phyloP scores from a whole-genome alignment of 2,888 invertebrate genomes.

The Synergus japonicus region DNA sequence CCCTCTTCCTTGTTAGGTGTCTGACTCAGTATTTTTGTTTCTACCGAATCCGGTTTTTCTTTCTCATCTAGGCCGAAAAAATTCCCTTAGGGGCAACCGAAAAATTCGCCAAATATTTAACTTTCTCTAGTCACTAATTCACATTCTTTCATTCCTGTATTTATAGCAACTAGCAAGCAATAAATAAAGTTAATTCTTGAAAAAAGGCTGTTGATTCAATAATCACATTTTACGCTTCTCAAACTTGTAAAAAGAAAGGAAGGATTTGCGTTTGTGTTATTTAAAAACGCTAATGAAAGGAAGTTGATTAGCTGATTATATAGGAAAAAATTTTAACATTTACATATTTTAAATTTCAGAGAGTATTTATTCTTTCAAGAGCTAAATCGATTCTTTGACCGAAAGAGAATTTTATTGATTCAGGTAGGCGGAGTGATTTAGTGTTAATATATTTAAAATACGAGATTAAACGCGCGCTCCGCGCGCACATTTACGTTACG shows the following conservation, averaged over 20 bases:
- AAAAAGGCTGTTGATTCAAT: neutral
- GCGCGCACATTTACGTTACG: too few relatives aligned
- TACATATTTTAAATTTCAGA: too few relatives aligned
- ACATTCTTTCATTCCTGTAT: neutral
- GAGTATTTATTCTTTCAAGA: too few relatives aligned
- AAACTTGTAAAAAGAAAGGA: neutral
- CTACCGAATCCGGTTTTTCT: neutral
- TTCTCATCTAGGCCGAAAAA: neutral
- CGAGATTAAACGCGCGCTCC: too few relatives aligned
- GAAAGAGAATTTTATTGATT: neutral
- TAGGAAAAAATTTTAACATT: too few relatives aligned
- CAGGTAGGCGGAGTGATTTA: neutral
- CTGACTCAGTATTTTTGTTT: neutral
- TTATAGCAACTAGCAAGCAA: too few relatives aligned
- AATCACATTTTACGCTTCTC: neutral
- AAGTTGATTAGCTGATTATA: too few relatives aligned
- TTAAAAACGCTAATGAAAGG: neutral
- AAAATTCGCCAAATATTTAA: neutral
- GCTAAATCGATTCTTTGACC: too few relatives aligned
- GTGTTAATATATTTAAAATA: neutral
- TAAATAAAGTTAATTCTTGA: too few relatives aligned
- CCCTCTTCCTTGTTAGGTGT: neutral
- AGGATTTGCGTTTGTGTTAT: too few relatives aligned
- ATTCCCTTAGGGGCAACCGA: neutral
- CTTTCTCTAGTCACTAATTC: neutral